phyloP scores from a whole-genome alignment of 2,797 vertebrate species.

The Knipowitschia caucasica region DNA sequence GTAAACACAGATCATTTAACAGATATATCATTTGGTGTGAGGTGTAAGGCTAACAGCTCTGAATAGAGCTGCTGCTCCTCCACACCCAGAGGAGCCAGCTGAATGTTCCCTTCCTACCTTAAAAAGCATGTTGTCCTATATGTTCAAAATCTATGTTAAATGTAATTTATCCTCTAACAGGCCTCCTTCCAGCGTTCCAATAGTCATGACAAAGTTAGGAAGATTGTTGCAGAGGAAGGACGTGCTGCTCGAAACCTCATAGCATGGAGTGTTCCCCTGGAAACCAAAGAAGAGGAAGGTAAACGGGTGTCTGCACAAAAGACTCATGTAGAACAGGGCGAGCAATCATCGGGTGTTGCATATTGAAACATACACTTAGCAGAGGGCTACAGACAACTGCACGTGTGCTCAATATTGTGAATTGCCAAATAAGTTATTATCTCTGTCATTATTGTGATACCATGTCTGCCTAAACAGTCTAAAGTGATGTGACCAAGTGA shows the following conservation, averaged over 20 bases:
- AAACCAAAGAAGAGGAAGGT: conserved; percentile 95
- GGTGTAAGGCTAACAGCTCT: not conserved
- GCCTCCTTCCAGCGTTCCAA: conserved; percentile 96
- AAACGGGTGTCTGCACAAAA: conserved; percentile 6
- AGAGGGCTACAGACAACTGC: no score
- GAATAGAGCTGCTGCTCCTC: not conserved
- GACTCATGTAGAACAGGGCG: no score
- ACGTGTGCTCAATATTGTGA: no score
- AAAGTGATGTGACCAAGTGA: not conserved
- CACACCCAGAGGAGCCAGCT: not conserved
- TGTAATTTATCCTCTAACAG: conserved; percentile 58
- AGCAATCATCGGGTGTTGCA: no score
- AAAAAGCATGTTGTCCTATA: no score
- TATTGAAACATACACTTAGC: no score
- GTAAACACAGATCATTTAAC: no score
- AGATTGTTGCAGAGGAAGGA: conserved; percentile 95
- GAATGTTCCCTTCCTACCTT: no score
- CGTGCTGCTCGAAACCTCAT: conserved; percentile 95
- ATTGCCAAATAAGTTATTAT: no score
- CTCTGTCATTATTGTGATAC: no score
- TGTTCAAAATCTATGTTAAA: no score
- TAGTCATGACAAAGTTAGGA: conserved; percentile 97
- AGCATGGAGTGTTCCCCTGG: conserved; percentile 94
- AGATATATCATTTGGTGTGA: no score
- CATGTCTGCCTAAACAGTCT: not conserved